Percentiles rank a stretch among this genome's conserved stretches.
phyloP scores from a whole-genome alignment of 1,140 invertebrate genomes.

The Myzus persicae region DNA sequence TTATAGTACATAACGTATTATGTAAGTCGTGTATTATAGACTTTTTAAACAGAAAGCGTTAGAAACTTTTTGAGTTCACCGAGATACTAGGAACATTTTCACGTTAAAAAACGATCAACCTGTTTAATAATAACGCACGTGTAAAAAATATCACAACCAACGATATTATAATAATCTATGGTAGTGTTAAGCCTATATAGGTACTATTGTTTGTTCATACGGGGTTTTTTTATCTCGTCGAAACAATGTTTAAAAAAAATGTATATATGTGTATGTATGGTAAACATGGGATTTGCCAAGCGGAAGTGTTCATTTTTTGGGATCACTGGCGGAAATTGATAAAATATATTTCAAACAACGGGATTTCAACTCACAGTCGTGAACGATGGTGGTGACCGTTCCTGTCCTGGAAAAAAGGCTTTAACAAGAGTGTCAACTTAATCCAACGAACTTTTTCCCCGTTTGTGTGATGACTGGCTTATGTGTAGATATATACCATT shows the following conservation, averaged over 20 bases:
- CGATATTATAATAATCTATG: background rate
- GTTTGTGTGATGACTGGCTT: background rate
- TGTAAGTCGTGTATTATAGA: background rate
- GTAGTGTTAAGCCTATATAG: background rate
- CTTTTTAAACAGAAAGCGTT: background rate
- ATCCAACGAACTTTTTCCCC: background rate
- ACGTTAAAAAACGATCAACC: slow-evolving; percentile 44
- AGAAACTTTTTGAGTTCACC: background rate
- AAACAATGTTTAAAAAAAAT: background rate
- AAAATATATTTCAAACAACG: slow-evolving; percentile 19
- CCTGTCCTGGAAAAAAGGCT: background rate
- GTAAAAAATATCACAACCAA: background rate
- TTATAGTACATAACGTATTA: background rate
- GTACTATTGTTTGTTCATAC: background rate
- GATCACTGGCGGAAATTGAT: slow-evolving; percentile 35
- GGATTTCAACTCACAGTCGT: background rate
- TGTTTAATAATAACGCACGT: background rate
- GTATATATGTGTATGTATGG: background rate
- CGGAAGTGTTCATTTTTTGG: background rate
- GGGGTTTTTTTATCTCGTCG: background rate
- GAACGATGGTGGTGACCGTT: background rate
- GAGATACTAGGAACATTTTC: background rate
- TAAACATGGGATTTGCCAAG: background rate
- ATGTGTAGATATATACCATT: background rate
- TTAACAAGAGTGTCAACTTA: background rate